A percentile compares a stretch with the other conserved stretches of the same genome.
phyloP scores from a whole-genome alignment of 2,113 vertebrate species.

The Myanophis thanlyinensis region DNA sequence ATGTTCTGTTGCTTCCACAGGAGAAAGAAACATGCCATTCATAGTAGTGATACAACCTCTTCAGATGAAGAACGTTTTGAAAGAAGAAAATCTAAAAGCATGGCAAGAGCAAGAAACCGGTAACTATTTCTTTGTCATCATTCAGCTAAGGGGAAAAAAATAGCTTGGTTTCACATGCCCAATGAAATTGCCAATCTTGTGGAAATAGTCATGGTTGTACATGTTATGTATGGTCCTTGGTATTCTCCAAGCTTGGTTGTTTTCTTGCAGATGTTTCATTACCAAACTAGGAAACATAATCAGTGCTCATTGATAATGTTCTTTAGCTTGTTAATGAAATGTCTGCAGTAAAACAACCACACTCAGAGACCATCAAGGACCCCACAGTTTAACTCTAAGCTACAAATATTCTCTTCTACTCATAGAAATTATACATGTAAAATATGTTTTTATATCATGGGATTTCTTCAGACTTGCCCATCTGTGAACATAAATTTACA shows the following conservation, averaged over 20 bases:
- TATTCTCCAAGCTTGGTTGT: neutral
- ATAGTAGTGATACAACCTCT: conserved; percentile 97
- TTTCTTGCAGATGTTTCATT: neutral
- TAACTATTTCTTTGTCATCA: conserved; percentile 45
- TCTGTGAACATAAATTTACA: neutral
- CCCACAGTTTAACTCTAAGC: neutral
- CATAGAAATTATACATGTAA: neutral
- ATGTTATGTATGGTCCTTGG: neutral
- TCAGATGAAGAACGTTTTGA: conserved; percentile 99
- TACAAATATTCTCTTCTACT: neutral
- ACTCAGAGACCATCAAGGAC: neutral
- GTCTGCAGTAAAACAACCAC: neutral
- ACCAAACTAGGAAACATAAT: neutral
- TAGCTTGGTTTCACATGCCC: neutral
- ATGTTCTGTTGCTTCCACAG: conserved; percentile 62
- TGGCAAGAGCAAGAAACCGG: conserved; percentile 96
- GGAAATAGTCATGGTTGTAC: neutral
- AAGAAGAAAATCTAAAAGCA: conserved; percentile 96
- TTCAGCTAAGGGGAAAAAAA: neutral
- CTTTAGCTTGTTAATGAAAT: neutral
- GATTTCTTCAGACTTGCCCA: neutral
- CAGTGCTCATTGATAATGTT: neutral
- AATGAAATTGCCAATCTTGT: neutral
- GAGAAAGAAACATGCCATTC: conserved; percentile 98
- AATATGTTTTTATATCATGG: neutral